These are phyloP conservation scores for Cryptus viduatorius DNA, from an alignment of 2,888 invertebrate genomes.

Conservation along the genomic window DNA sequence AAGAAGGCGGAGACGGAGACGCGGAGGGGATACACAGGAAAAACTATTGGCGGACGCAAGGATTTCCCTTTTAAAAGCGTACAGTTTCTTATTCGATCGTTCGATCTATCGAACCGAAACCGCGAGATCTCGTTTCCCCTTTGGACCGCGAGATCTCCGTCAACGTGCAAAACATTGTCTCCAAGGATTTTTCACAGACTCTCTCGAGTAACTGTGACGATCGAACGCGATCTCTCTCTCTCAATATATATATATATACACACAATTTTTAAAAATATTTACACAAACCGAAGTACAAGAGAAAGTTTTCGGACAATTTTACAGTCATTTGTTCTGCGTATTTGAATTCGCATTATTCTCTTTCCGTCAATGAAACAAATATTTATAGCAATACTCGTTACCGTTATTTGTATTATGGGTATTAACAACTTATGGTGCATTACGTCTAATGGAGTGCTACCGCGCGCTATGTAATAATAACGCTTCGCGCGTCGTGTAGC, in stretches of 20 bases:
- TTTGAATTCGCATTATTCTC: conserved; percentile 21
- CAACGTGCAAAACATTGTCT: conserved; percentile 53
- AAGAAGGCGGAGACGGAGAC: conserved; percentile 29
- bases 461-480: conserved; percentile 20
- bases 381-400: not conserved
- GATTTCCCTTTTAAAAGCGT: conserved; percentile 64
- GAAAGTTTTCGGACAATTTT: conserved; percentile 54
- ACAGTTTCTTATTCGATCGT: conserved; percentile 41
- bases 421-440: conserved; percentile 17
- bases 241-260: no score
- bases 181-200: conserved; percentile 61
- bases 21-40: conserved; percentile 49
- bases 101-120: conserved; percentile 68
- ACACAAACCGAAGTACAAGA: conserved; percentile 25
- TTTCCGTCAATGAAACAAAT: not conserved
- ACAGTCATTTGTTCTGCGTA: conserved; percentile 30
- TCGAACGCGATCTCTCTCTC: no score
- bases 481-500: conserved; percentile 4
- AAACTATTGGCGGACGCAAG: conserved; percentile 53
- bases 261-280: not conserved
- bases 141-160: conserved; percentile 40
- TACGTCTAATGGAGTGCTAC: conserved; percentile 31
- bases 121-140: conserved; percentile 56
- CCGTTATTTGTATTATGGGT: conserved; percentile 5
- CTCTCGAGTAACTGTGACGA: conserved; percentile 16